Conservation (phyloP, 2,888 invertebrate species). For the Caenorhabditis sinica region DNA sequence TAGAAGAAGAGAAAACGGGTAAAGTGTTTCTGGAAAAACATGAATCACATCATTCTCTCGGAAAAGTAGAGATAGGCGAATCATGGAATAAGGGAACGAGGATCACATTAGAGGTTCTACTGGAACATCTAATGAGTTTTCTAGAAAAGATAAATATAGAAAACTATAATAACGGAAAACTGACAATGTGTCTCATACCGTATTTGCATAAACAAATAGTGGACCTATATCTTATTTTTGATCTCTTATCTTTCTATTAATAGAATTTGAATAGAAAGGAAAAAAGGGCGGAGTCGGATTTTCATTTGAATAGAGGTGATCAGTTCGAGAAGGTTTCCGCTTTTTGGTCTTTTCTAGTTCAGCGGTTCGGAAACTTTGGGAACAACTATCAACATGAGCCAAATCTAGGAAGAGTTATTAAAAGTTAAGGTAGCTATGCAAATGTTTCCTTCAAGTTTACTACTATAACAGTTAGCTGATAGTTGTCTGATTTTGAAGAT, state of each 20-base stretch:
- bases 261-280: not conserved
- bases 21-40: conserved; percentile 40
- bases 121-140: not conserved
- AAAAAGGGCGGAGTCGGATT: not conserved
- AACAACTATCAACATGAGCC: no score
- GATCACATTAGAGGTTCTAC: conserved; percentile 11
- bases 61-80: conserved; percentile 3
- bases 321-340: no score
- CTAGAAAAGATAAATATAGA: conserved; percentile 1
- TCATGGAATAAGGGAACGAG: conserved; percentile 8
- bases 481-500: no score
- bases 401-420: no score
- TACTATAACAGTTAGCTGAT: no score
- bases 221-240: conserved; percentile 23
- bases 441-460: no score
- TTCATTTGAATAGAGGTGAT: not conserved
- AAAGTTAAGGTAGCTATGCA: no score
- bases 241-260: conserved; percentile 16
- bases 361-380: no score
- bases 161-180: not conserved
- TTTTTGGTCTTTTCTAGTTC: no score
- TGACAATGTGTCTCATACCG: conserved; percentile 9
- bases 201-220: conserved; percentile 35
- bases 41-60: conserved; percentile 33
- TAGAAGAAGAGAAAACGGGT: conserved; percentile 5